These are phyloP conservation scores for Protomyctophum bolini DNA, from an alignment of 2,113 vertebrate genomes.

Conservation along the genomic window DNA sequence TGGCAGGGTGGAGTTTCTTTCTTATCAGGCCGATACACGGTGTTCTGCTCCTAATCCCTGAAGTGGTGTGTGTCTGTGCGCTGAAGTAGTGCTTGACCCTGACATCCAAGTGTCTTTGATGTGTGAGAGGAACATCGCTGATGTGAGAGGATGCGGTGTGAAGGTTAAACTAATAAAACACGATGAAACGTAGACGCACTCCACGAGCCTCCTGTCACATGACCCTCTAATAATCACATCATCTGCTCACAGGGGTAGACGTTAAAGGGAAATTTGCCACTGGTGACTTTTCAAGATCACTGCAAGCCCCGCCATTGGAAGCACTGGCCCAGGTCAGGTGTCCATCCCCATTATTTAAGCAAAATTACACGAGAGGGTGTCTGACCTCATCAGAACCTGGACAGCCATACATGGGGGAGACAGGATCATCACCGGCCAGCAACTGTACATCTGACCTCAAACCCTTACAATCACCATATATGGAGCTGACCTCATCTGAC, in stretches of 20 bases:
- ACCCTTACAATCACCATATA: too few relatives aligned
- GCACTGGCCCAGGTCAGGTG: too few relatives aligned
- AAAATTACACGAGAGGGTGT: too few relatives aligned
- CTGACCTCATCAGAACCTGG: too few relatives aligned
- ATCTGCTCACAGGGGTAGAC: conserved; percentile 37
- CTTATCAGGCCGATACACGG: conserved; percentile 37
- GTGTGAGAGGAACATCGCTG: conserved; percentile 16
- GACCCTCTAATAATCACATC: conserved; percentile 36
- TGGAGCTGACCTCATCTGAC: too few relatives aligned
- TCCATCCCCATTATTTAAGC: too few relatives aligned
- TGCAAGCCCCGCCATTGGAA: too few relatives aligned
- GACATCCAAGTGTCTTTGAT: conserved; percentile 50
- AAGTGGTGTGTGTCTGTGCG: conserved; percentile 34
- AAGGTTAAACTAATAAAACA: conserved; percentile 37
- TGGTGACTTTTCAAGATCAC: too few relatives aligned
- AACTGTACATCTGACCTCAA: too few relatives aligned
- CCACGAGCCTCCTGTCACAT: conserved; percentile 31
- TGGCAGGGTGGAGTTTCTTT: conserved; percentile 27
- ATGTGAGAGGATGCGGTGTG: conserved; percentile 20
- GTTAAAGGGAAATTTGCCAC: too few relatives aligned
- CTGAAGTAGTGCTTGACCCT: conserved; percentile 15
- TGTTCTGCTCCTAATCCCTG: conserved; percentile 48
- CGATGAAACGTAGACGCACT: conserved; percentile 3
- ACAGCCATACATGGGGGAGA: too few relatives aligned
- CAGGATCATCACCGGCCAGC: too few relatives aligned